Evolutionary conservation across 2,113 vertebrate genomes (phyloP), one percentile per base, ranked within the genome.

Genomic region (Pelusios castaneus): DNA sequence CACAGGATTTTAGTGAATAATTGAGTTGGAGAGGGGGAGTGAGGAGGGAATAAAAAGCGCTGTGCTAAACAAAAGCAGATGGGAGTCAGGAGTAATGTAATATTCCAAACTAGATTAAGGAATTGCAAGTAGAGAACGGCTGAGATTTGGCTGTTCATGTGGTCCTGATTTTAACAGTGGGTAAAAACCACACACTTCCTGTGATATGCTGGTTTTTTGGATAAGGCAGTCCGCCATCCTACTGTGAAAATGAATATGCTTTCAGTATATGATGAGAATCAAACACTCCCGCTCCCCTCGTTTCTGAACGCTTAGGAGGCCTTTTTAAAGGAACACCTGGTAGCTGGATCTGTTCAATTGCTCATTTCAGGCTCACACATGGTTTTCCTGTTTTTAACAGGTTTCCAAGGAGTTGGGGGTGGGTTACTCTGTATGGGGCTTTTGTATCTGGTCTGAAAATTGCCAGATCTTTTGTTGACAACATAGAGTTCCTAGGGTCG

Each of bases 61-160:
- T 9, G 0, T 0, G 0, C 82, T 0, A 2, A 89, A 82, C 14
- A 31, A 79, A 94, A 92, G 81, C 91, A 83, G 93, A 67, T 43
- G 80, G 81, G 89, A 95, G 91, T 82, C 2, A 1, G 92, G 80
- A 93, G 94, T 75, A 82, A 95, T 96, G 82, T 96, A 94, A 94
- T 87, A 95, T 92, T 94, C 77, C 85, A n/a, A 83, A 95, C 56
- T 47, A 90, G 80, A 95, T 95, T 77, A 97, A 93, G 94, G 94
- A 96, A 84, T 80, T 55, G 54, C 54, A 67, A 45, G 63, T 3
- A n/a, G 80, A 43, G 81, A 75, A 91, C 41, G 29, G 89, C 29
- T 14, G 87, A 75, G 63, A 24, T 1, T 76, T 13, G 87, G 85
- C 92, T 93, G 95, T 91, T 91, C 78, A 45, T 0, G 0, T 12